Conservation (phyloP, 1,140 invertebrate species). For the Trichomalopsis sarcophagae region DNA sequence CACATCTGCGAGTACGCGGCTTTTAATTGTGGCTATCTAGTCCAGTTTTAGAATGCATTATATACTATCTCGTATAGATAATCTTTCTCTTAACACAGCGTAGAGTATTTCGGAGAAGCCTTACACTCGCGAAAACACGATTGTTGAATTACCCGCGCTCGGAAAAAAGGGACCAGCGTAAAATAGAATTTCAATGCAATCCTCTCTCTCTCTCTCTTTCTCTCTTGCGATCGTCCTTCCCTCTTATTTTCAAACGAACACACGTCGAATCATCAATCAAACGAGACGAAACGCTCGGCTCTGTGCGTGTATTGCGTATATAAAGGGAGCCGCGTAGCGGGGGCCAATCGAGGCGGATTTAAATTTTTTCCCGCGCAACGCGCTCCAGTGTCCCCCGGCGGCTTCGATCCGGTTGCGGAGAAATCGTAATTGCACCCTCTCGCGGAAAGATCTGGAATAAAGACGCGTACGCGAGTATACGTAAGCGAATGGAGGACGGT, state of each 20-base stretch:
- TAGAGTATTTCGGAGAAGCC: too few species aligned
- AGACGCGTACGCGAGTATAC: neutral
- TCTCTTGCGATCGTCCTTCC: neutral
- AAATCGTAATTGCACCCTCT: slow-evolving; percentile 40
- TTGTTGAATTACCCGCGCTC: neutral
- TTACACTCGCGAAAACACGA: neutral
- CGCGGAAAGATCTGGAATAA: slow-evolving; percentile 18
- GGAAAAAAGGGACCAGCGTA: neutral
- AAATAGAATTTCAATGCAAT: neutral
- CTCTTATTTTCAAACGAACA: slow-evolving; percentile 24
- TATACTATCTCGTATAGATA: too few species aligned
- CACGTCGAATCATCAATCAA: slow-evolving; percentile 48
- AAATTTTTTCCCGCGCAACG: slow-evolving; percentile 34
- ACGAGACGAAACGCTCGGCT: slow-evolving; percentile 20
- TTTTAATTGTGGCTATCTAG: slow-evolving; percentile 19
- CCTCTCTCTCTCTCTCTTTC: neutral
- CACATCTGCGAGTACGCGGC: neutral
- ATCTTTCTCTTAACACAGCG: too few species aligned
- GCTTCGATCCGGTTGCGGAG: slow-evolving; percentile 21
- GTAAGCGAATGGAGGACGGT: neutral
- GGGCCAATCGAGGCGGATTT: slow-evolving; percentile 29
- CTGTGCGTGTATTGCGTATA: neutral
- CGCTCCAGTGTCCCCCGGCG: neutral
- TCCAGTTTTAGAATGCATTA: slow-evolving; percentile 28
- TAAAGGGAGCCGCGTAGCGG: slow-evolving; percentile 22